These are phyloP conservation scores for Phodopus roborovskii DNA, from an alignment of 2,113 vertebrate genomes.

Conservation along the genomic window DNA sequence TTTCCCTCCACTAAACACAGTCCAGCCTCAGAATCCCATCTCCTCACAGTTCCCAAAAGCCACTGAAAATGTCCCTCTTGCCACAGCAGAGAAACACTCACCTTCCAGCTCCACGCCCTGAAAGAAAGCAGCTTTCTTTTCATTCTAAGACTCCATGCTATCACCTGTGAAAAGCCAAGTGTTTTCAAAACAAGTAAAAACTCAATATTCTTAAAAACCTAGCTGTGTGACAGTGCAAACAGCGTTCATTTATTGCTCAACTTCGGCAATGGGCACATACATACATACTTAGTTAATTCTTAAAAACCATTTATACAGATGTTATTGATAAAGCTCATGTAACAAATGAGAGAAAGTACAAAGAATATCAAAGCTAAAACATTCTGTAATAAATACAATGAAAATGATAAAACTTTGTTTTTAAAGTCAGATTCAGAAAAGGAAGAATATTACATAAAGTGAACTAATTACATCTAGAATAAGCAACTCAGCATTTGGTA, in stretches of 20 bases:
- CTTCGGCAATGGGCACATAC: conserved; percentile 92
- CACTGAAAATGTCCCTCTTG: rapidly evolving
- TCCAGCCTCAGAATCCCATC: neutral
- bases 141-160: neutral
- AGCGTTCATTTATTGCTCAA: conserved; percentile 97
- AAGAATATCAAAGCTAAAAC: conserved; percentile 90
- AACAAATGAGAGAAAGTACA: conserved; percentile 93
- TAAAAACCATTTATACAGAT: conserved; percentile 92
- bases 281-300: conserved; percentile 84
- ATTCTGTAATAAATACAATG: conserved; percentile 96
- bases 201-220: conserved; percentile 87
- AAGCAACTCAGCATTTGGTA: conserved; percentile 85
- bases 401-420: conserved; percentile 87
- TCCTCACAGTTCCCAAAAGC: too few relatives aligned
- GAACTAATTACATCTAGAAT: conserved; percentile 87
- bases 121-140: neutral
- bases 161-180: neutral
- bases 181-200: conserved; percentile 49
- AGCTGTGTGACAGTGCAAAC: conserved; percentile 93
- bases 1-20: neutral
- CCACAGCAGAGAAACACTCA: rapidly evolving
- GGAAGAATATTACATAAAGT: conserved; percentile 86
- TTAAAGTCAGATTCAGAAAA: conserved; percentile 86
- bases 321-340: conserved; percentile 95
- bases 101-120: neutral